phyloP scores from a whole-genome alignment of 2,113 vertebrate species.

The Rhinolophus sinicus region DNA sequence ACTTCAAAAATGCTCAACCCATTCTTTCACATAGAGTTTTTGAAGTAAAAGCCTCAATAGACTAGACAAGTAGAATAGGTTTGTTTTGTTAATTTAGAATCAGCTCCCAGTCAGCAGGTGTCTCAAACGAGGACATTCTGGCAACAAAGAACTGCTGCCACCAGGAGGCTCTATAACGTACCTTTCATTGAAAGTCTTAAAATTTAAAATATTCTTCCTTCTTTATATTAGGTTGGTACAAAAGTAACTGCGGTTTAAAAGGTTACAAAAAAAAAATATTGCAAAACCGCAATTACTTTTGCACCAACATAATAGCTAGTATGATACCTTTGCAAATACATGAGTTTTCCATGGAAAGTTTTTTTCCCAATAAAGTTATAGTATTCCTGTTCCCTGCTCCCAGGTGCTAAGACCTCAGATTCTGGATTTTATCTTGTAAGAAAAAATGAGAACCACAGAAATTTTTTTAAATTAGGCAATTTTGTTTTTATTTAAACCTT shows the following conservation, averaged over 20 bases:
- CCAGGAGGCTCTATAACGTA: constrained; percentile 67
- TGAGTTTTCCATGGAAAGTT: constrained; percentile 18
- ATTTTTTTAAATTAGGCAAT: not conserved
- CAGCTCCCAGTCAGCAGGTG: constrained; percentile 32
- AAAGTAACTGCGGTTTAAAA: too few relatives aligned
- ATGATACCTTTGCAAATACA: constrained; percentile 41
- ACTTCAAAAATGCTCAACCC: not conserved
- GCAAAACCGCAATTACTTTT: too few relatives aligned
- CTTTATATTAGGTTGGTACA: not conserved
- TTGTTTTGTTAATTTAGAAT: constrained; percentile 45
- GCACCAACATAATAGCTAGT: not conserved
- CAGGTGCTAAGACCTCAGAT: not conserved
- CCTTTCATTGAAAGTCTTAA: constrained; percentile 49
- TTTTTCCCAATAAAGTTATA: not conserved
- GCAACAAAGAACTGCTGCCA: constrained; percentile 65
- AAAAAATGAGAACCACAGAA: constrained; percentile 36
- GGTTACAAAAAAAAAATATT: too few relatives aligned
- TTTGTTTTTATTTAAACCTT: constrained; percentile 59
- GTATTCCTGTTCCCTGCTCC: not conserved
- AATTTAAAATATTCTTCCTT: constrained; percentile 48
- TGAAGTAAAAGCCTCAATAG: not conserved
- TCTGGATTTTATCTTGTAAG: constrained; percentile 40
- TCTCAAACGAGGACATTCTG: constrained; percentile 59
- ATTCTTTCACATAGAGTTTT: constrained; percentile 23
- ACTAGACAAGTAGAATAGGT: not conserved